Evolutionary conservation across 2,888 invertebrate genomes (phyloP).

Genomic region (Eristalinus aeneus): DNA sequence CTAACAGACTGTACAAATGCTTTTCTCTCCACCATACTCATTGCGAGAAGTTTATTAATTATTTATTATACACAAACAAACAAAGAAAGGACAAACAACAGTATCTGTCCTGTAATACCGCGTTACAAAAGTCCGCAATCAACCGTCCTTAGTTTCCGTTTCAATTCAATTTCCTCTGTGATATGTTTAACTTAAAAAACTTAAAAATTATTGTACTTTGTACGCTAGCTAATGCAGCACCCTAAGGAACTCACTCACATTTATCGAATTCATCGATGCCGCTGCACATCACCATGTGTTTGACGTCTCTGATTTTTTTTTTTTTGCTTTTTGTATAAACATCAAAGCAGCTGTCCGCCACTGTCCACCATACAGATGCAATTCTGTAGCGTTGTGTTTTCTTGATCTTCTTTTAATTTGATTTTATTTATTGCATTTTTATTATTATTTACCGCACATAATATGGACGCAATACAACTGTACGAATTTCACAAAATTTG

Average conservation of each 20-base stretch:
- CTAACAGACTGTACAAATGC: too few species aligned
- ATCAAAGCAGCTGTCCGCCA: slow-evolving; percentile 62
- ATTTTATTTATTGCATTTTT: slow-evolving; percentile 23
- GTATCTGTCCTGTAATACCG: too few species aligned
- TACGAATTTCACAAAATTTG: slow-evolving; percentile 75
- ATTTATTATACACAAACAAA: too few species aligned
- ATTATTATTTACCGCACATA: slow-evolving; percentile 8
- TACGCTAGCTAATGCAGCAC: neutral
- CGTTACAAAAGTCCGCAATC: too few species aligned
- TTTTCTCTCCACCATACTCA: too few species aligned
- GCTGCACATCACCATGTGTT: slow-evolving; percentile 11
- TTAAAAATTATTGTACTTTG: neutral
- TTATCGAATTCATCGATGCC: neutral
- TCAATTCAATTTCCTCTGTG: too few species aligned
- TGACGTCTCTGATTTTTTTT: slow-evolving; percentile 40
- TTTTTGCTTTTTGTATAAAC: slow-evolving; percentile 35
- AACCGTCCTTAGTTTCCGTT: too few species aligned
- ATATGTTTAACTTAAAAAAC: too few species aligned
- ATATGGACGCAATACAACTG: slow-evolving; percentile 65
- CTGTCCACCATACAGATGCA: slow-evolving; percentile 44
- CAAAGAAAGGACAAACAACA: too few species aligned
- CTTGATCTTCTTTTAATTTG: slow-evolving; percentile 41
- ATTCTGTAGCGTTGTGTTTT: slow-evolving; percentile 53
- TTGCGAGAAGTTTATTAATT: too few species aligned
- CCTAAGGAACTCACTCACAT: neutral